Evolutionary conservation across 2,113 vertebrate species (phyloP).

Genomic region (Enhydra lutris): DNA sequence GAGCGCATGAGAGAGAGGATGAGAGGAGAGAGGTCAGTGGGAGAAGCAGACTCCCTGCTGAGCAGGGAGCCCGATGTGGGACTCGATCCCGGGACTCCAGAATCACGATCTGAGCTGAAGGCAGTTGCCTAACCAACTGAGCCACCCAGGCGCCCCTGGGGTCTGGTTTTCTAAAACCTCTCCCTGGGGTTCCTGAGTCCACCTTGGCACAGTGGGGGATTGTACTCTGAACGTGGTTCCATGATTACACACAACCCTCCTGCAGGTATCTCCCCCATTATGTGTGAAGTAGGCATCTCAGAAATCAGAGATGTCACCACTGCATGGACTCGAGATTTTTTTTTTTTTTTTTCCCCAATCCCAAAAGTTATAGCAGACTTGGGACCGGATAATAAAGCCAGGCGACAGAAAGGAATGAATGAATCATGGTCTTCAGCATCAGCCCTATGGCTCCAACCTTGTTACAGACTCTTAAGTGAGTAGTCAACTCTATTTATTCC

Average conservation of each 20-base stretch:
- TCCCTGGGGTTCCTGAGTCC: not conserved
- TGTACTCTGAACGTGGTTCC: not conserved
- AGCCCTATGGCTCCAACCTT: not conserved
- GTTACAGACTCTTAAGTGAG: not conserved
- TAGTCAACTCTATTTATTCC: not conserved
- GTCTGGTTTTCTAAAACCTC: not conserved
- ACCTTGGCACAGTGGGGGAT: not conserved
- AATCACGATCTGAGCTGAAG: too few relatives aligned
- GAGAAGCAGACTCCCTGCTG: too few relatives aligned
- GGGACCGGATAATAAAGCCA: not conserved
- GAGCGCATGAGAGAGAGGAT: too few relatives aligned
- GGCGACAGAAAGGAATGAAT: not conserved
- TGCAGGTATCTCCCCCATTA: not conserved
- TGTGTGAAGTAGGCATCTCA: not conserved
- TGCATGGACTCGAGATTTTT: not conserved
- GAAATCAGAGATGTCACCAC: not conserved
- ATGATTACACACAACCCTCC: not conserved
- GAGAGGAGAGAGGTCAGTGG: too few relatives aligned
- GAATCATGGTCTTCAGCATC: not conserved
- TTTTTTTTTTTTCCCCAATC: not conserved
- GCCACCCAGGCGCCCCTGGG: too few relatives aligned
- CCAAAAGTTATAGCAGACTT: not conserved
- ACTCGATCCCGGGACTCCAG: too few relatives aligned
- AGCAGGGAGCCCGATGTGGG: too few relatives aligned
- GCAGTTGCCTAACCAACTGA: too few relatives aligned